A percentile compares a stretch with the other conserved stretches of the same genome.
phyloP scores from a whole-genome alignment of 2,113 vertebrate species.

The Emydura subglobosa region DNA sequence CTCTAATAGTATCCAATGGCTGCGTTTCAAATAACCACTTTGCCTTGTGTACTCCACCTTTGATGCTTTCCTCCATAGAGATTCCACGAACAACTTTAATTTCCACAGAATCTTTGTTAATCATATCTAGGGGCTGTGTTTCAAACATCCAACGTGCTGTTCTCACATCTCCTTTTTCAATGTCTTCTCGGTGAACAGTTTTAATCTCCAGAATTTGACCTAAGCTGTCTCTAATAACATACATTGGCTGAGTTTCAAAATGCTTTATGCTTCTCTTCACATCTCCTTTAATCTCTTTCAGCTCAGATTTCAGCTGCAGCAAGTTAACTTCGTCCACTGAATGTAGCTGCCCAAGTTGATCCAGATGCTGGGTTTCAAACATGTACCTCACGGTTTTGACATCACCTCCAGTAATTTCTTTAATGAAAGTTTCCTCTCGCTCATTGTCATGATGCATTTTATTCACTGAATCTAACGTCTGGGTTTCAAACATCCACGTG shows the following conservation, averaged over 20 bases:
- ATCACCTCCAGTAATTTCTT: constrained; percentile 84
- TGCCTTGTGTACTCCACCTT: constrained; percentile 81
- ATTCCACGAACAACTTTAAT: constrained; percentile 85
- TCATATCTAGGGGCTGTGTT: constrained; percentile 85
- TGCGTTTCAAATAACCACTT: constrained; percentile 91
- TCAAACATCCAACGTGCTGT: constrained; percentile 88
- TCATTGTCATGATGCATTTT: constrained; percentile 82
- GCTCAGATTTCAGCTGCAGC: constrained; percentile 84
- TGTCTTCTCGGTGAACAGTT: constrained; percentile 86
- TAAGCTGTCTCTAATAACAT: constrained; percentile 86
- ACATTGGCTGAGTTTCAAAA: constrained; percentile 88
- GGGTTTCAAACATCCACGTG: constrained; percentile 88
- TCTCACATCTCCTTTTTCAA: constrained; percentile 84
- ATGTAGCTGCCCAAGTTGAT: constrained; percentile 84
- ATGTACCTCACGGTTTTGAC: constrained; percentile 86
- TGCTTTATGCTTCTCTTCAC: constrained; percentile 86
- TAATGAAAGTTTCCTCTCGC: constrained; percentile 54
- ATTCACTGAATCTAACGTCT: constrained; percentile 84
- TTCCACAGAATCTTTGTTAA: constrained; percentile 79
- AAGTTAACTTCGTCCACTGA: constrained; percentile 85
- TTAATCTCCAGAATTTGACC: constrained; percentile 88
- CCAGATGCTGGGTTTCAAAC: constrained; percentile 87
- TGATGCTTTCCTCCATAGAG: constrained; percentile 85
- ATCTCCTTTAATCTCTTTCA: constrained; percentile 86
- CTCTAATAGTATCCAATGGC: constrained; percentile 84